phyloP scores from a whole-genome alignment of 2,888 invertebrate species.

The Trichogramma evanescens region DNA sequence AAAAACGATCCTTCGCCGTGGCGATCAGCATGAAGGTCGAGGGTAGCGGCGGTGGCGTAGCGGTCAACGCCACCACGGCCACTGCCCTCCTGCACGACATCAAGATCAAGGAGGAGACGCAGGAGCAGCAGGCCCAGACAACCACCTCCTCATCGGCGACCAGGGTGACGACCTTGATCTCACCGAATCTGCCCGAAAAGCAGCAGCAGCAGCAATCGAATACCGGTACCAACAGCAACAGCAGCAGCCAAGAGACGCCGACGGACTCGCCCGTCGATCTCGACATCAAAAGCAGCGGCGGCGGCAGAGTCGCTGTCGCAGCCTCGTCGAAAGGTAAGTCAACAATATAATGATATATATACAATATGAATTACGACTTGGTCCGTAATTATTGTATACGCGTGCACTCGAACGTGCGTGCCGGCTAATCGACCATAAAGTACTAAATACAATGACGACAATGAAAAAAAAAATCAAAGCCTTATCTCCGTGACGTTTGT shows the following conservation, averaged over 20 bases:
- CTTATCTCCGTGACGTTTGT: no score
- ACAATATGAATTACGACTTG: no score
- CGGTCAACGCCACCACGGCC: conserved; percentile 22
- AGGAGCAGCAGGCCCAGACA: conserved; percentile 33
- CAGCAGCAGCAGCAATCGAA: conserved; percentile 14
- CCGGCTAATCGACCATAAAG: no score
- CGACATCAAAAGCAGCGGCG: conserved; percentile 37
- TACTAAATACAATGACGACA: no score
- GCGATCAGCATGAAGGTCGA: conserved; percentile 40
- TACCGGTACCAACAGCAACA: conserved; percentile 25
- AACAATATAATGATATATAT: no score
- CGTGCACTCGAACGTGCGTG: no score
- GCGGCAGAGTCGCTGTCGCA: conserved; percentile 21
- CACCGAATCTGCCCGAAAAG: conserved; percentile 9
- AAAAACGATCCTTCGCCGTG: no score
- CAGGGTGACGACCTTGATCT: conserved; percentile 12
- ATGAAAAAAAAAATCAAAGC: no score
- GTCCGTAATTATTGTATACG: no score
- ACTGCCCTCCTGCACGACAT: conserved; percentile 37
- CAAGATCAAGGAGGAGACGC: conserved; percentile 44
- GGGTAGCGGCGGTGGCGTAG: conserved; percentile 23
- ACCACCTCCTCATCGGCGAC: conserved; percentile 23
- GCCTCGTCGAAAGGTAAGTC: no score
- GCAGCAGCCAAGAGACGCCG: conserved; percentile 19
- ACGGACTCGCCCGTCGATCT: conserved; percentile 34